Evolutionary conservation across 2,888 invertebrate species (phyloP), one percentile per base, ranked within the genome.

Genomic region (Lasioglossum lativentre): DNA sequence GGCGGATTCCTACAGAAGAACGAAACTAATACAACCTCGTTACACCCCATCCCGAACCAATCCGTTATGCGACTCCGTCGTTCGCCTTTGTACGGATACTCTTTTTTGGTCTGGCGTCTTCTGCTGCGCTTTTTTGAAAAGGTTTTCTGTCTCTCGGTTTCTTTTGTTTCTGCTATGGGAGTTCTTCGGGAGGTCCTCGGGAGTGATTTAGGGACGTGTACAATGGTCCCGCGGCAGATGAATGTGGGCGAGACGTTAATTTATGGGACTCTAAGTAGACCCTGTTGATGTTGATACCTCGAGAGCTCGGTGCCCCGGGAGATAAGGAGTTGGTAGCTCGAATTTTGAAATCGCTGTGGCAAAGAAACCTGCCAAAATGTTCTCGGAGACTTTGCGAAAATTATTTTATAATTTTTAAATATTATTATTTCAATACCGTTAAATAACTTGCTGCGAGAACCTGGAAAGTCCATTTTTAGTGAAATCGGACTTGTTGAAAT

Each of bases 151-250:
- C 10, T 1, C 8, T 6, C n/a, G 75, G 52, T 23, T 79, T 40
- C 16, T 80, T 83, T 89, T 66, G 70, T 19, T 63, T 59, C 66
- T 23, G 70, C 80, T 19, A 78, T 78, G 82, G 73, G 75, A 45
- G 71, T 56, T 81, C 56, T 59, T 63, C 47, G 78, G 73, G 59
- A 70, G 77, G 73, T 66, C 74, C 66, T 75, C 75, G 70, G 68
- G 85, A 78, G 84, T 90, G 87, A 90, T 87, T 90, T 90, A 90
- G 80, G 72, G 71, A 72, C 81, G 56, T 56, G 74, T 40, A 88
- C 71, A 89, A 88, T 85, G 80, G 86, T 45, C 80, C 45, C 73
- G 47, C 59, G 56, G n/a, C 72, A 66, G 73, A 78, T 56, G 52
- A 77, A 74, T 82, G 85, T 90, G 80, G 81, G 83, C 83, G 89